Evolutionary conservation across 2,888 invertebrate genomes (phyloP).

Genomic region (Apamea epomidion): DNA sequence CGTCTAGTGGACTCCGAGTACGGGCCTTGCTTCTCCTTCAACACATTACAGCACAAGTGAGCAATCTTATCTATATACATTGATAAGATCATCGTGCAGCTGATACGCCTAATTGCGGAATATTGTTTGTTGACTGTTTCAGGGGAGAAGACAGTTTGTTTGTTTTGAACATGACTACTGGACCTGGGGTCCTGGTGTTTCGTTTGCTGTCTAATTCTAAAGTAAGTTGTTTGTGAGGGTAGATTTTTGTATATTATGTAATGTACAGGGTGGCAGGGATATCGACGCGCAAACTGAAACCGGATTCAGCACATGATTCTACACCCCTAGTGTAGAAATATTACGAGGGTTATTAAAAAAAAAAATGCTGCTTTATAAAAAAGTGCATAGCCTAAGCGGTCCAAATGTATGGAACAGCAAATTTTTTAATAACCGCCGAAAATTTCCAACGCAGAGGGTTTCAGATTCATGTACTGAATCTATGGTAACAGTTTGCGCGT

Average conservation of each 20-base stretch:
- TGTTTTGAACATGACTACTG: slow-evolving; percentile 85
- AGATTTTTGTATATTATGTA: not conserved
- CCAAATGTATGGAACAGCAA: no score
- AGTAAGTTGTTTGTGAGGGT: slow-evolving; percentile 75
- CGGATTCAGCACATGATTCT: no score
- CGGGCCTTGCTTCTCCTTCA: slow-evolving; percentile 89
- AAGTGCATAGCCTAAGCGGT: no score
- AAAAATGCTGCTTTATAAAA: no score
- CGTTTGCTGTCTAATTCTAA: slow-evolving; percentile 82
- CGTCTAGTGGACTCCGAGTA: slow-evolving; percentile 86
- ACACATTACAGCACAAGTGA: slow-evolving; percentile 88
- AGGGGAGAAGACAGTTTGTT: slow-evolving; percentile 71
- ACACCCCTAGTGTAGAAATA: no score
- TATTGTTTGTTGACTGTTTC: slow-evolving; percentile 59
- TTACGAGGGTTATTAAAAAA: no score
- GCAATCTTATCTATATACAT: slow-evolving; percentile 55
- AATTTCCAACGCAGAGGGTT: no score
- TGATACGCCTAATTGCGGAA: slow-evolving; percentile 55
- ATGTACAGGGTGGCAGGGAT: no score
- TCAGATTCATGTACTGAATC: no score
- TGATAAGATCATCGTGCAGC: slow-evolving; percentile 57
- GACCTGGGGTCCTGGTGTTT: slow-evolving; percentile 87
- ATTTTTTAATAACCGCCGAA: no score
- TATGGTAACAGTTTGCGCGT: no score
- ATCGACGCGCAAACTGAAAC: no score